phyloP scores from a whole-genome alignment of 2,888 invertebrate genomes.

The Melanotus villosus region DNA sequence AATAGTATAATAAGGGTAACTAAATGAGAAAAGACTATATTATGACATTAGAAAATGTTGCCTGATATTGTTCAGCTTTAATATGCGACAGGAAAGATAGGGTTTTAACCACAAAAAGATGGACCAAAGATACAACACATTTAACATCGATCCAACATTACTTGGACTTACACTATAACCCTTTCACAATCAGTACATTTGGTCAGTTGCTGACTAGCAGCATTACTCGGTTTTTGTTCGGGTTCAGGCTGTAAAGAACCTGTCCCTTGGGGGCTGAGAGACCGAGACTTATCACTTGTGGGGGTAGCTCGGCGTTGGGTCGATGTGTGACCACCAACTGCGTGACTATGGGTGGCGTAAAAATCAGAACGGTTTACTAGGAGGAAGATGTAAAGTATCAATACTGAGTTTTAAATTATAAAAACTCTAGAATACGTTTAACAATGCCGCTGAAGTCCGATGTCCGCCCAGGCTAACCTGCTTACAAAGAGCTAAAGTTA shows the following conservation, averaged over 20 bases:
- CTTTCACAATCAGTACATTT: slow-evolving; percentile 89
- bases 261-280: slow-evolving; percentile 55
- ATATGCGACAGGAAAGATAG: slow-evolving; percentile 7
- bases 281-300: slow-evolving; percentile 63
- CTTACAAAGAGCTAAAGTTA: slow-evolving; percentile 59
- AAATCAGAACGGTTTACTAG: slow-evolving; percentile 71
- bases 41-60: no score
- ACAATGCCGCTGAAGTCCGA: slow-evolving; percentile 5
- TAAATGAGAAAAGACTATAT: no score
- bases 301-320: slow-evolving; percentile 72
- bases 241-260: slow-evolving; percentile 57
- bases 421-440: slow-evolving; percentile 23
- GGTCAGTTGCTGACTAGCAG: slow-evolving; percentile 73
- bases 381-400: slow-evolving; percentile 50
- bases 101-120: slow-evolving; percentile 35
- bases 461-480: slow-evolving; percentile 22
- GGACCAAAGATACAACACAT: slow-evolving; percentile 25
- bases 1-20: no score
- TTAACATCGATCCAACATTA: slow-evolving; percentile 54
- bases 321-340: slow-evolving; percentile 76
- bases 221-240: slow-evolving; percentile 60
- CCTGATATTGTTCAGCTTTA: background rate
- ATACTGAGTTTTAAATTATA: slow-evolving; percentile 34
- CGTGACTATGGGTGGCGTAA: slow-evolving; percentile 85
- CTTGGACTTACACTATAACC: slow-evolving; percentile 87